Conservation (phyloP, 2,797 vertebrate genomes). For the Pangasius djambal region DNA sequence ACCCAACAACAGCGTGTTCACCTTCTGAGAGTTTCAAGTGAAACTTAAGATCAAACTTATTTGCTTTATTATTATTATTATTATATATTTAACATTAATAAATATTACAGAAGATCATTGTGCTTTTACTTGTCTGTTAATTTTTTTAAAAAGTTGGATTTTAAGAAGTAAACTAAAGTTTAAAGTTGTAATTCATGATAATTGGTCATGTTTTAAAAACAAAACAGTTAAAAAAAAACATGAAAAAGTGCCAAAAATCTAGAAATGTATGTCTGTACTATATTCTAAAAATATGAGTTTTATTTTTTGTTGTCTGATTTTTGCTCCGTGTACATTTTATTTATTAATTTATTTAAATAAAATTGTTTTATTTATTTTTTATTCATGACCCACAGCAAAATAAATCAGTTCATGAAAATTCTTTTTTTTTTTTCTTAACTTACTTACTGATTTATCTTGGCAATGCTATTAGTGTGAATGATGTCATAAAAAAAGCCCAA, state of each 20-base stretch:
- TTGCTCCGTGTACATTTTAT: not conserved
- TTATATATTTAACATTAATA: not conserved
- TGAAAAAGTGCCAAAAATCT: not conserved
- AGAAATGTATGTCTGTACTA: not conserved
- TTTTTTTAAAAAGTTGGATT: too few species aligned
- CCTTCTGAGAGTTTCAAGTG: too few species aligned
- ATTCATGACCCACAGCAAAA: not conserved
- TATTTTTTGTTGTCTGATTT: not conserved
- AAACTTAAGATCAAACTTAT: not conserved
- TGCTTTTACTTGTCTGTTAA: too few species aligned
- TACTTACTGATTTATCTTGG: conserved; percentile 5
- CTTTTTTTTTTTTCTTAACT: not conserved
- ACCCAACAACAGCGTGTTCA: not conserved
- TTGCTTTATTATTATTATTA: not conserved
- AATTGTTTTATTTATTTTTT: not conserved
- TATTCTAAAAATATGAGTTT: not conserved
- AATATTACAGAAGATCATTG: not conserved
- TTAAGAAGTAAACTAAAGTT: not conserved
- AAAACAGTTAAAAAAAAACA: too few species aligned
- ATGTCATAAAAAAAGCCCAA: conserved; percentile 9
- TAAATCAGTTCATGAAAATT: not conserved
- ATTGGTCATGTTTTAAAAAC: not conserved
- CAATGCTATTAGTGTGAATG: not conserved
- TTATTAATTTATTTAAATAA: not conserved
- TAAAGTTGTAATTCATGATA: not conserved